A percentile compares a stretch with the other conserved stretches of the same genome.
phyloP scores from a whole-genome alignment of 2,888 invertebrate species.

The Cremastinae sp. region DNA sequence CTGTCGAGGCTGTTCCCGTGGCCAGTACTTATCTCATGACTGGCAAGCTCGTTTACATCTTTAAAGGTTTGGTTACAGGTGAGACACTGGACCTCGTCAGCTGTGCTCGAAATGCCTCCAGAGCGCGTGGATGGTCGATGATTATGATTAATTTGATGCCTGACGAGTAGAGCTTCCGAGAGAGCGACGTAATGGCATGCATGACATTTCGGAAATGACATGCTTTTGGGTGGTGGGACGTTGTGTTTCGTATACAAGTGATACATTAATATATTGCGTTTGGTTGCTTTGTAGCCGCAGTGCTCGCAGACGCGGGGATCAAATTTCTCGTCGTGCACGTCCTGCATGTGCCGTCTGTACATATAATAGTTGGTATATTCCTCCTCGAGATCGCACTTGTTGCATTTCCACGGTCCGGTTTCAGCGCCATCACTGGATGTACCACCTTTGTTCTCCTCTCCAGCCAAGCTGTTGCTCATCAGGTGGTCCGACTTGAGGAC shows the following conservation, averaged over 20 bases:
- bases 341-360: constrained; percentile 90
- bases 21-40: constrained; percentile 74
- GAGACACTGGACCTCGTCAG: constrained; percentile 70
- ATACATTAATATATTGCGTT: constrained; percentile 88
- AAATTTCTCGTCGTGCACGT: constrained; percentile 89
- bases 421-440: constrained; percentile 81
- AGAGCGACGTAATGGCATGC: constrained; percentile 88
- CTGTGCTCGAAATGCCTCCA: constrained; percentile 57
- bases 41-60: constrained; percentile 70
- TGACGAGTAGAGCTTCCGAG: constrained; percentile 86
- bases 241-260: constrained; percentile 91
- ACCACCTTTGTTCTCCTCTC: constrained; percentile 36
- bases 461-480: constrained; percentile 66
- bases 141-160: constrained; percentile 86
- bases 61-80: constrained; percentile 73
- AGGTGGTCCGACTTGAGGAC: constrained; percentile 80
- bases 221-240: constrained; percentile 85
- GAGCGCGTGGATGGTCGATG: constrained; percentile 73
- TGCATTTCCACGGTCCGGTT: constrained; percentile 91
- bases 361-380: constrained; percentile 88
- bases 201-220: constrained; percentile 90
- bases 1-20: constrained; percentile 68
- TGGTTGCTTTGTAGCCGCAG: constrained; percentile 89
- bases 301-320: constrained; percentile 90
- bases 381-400: constrained; percentile 84